phyloP scores from a whole-genome alignment of 2,888 invertebrate species.

The Mechanitis messenoides region DNA sequence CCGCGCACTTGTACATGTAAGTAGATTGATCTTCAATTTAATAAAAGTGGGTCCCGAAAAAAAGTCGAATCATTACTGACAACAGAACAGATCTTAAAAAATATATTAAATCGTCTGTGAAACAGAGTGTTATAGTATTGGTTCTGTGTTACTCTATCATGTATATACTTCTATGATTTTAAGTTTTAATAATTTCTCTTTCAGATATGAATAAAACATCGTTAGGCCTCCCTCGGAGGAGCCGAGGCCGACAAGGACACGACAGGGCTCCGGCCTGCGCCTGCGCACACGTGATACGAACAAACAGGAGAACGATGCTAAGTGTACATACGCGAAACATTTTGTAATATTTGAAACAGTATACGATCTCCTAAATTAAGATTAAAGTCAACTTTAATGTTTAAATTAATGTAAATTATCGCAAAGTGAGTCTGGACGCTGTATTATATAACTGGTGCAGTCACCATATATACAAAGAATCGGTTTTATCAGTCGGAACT shows the following conservation, averaged over 20 bases:
- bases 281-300: slow-evolving; percentile 50
- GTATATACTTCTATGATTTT: too few species aligned
- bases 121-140: too few species aligned
- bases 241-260: slow-evolving; percentile 35
- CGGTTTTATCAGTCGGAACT: slow-evolving; percentile 59
- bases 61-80: too few species aligned
- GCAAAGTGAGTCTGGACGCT: slow-evolving; percentile 65
- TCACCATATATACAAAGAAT: slow-evolving; percentile 47
- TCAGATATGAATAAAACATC: slow-evolving; percentile 68
- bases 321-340: slow-evolving; percentile 71
- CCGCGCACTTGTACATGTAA: slow-evolving; percentile 67
- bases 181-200: slow-evolving; percentile 31
- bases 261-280: slow-evolving; percentile 21
- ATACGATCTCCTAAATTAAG: slow-evolving; percentile 78
- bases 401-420: slow-evolving; percentile 62
- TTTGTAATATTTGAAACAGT: slow-evolving; percentile 77
- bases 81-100: too few species aligned
- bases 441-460: slow-evolving; percentile 56
- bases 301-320: slow-evolving; percentile 70
- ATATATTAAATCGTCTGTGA: too few species aligned
- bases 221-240: slow-evolving; percentile 43
- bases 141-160: too few species aligned
- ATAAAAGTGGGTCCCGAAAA: too few species aligned
- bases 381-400: slow-evolving; percentile 74
- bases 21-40: slow-evolving; percentile 34